phyloP scores from a whole-genome alignment of 2,888 invertebrate species.

The Thereva unica region DNA sequence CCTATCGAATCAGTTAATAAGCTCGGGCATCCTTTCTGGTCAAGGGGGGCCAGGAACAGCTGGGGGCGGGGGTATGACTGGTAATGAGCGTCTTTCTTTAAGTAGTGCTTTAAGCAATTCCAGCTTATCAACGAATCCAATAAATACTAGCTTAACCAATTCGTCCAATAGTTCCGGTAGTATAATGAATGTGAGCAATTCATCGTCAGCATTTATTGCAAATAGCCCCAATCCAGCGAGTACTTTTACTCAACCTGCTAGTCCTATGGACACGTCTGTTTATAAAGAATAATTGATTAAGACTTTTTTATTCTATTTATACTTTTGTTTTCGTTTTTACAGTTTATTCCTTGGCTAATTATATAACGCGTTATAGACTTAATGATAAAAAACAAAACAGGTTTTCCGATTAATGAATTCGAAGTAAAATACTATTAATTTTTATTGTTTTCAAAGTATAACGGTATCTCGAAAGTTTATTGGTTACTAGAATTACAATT shows the following conservation, averaged over 20 bases:
- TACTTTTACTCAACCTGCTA: conserved; percentile 65
- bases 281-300: conserved; percentile 61
- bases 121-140: conserved; percentile 44
- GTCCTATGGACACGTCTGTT: conserved; percentile 74
- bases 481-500: too few species aligned
- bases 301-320: conserved; percentile 12
- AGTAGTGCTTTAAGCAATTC: conserved; percentile 45
- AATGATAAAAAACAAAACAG: too few species aligned
- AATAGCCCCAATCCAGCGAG: conserved; percentile 44
- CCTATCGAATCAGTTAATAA: conserved; percentile 51
- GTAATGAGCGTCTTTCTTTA: conserved; percentile 44
- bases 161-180: conserved; percentile 51
- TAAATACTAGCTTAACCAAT: conserved; percentile 54
- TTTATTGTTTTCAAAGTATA: too few species aligned
- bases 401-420: too few species aligned
- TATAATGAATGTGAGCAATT: conserved; percentile 51
- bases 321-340: conserved; percentile 15
- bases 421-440: too few species aligned
- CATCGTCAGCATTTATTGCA: conserved; percentile 52
- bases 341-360: conserved; percentile 3
- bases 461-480: too few species aligned
- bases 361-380: neutral
- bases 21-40: conserved; percentile 35
- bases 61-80: conserved; percentile 18
- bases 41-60: conserved; percentile 24